Evolutionary conservation across 1,140 invertebrate species (phyloP).

Genomic region (Delia radicum): DNA sequence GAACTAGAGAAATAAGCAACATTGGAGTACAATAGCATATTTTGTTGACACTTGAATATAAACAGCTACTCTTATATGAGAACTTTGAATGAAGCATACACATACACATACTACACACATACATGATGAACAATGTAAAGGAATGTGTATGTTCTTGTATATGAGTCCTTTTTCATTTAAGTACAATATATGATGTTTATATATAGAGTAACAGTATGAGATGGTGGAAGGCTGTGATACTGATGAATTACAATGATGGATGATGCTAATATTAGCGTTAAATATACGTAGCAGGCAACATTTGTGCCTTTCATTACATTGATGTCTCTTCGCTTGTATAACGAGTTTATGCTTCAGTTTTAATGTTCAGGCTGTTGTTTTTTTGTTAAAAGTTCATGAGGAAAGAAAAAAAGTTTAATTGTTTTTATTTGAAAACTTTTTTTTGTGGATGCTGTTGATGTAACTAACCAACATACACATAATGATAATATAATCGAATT

Average conservation of each 20-base stretch:
- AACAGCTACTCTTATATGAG: neutral
- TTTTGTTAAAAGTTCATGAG: neutral
- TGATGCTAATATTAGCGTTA: slow-evolving; percentile 6
- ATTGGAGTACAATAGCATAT: neutral
- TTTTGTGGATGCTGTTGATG: neutral
- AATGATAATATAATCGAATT: slow-evolving; percentile 13
- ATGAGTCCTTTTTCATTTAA: too few relatives aligned
- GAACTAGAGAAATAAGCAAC: neutral
- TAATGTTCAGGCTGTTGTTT: too few relatives aligned
- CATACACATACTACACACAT: neutral
- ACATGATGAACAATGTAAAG: neutral
- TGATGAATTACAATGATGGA: slow-evolving; percentile 21
- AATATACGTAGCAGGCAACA: slow-evolving; percentile 3
- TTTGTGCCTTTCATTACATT: neutral
- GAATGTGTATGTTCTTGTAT: too few relatives aligned
- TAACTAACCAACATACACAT: neutral
- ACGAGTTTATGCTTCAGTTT: neutral
- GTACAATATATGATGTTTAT: neutral
- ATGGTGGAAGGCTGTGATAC: neutral
- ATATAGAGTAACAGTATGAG: neutral
- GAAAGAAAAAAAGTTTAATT: neutral
- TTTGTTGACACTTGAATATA: neutral
- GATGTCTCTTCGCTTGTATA: neutral
- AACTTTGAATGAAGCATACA: neutral
- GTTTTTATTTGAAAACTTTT: slow-evolving; percentile 9